Base-by-base conservation (phyloP, 2,113 vertebrate species). In the Bolborhynchus lineola region DNA sequence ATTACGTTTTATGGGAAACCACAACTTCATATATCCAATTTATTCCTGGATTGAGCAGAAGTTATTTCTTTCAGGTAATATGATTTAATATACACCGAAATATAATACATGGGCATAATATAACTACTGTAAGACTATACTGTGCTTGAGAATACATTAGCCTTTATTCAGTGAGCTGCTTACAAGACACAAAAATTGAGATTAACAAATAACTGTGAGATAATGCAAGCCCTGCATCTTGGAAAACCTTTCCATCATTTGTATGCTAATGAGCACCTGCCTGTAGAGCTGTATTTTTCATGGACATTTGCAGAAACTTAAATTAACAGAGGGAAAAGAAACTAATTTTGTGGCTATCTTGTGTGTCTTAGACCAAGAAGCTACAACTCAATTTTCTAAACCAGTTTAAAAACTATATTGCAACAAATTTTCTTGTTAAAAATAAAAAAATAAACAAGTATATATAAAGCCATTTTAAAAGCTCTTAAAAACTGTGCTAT, bases 401-500 rank as follows among this genome's bases (percentile, higher is more conserved):
- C 75, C 68, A 64, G 92, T 70, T 92, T 90, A 65, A 94, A 94
- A 95, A 76, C 78, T 80, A 80, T 39, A 75, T 77, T 59, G 81
- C 37, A 35, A 59, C 19, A 31, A 91, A 95, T 94, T 89, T 90
- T 57, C 72, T 57, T 14, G 28, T 91, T 94, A 81, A 82, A 97
- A 97, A 88, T 68, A 95, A 95, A 84, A 60, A 95, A 95, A 94
- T 92, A 94, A 97, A 19, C 33, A n/a, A 8, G 57, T 19, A 71
- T 19, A 17, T 83, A 90, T 62, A 84, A 90, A 95, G 78, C 80
- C 92, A 80, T 86, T 95, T 93, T 90, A 90, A 87, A 92, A 93
- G 92, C 95, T 93, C 91, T 94, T 96, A 96, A 95, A 96, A 96
- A 91, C 84, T 87, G 72, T 80, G 92, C 95, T 97, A 96, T 96